phyloP scores from a whole-genome alignment of 1,140 invertebrate species.

The Popillia japonica region DNA sequence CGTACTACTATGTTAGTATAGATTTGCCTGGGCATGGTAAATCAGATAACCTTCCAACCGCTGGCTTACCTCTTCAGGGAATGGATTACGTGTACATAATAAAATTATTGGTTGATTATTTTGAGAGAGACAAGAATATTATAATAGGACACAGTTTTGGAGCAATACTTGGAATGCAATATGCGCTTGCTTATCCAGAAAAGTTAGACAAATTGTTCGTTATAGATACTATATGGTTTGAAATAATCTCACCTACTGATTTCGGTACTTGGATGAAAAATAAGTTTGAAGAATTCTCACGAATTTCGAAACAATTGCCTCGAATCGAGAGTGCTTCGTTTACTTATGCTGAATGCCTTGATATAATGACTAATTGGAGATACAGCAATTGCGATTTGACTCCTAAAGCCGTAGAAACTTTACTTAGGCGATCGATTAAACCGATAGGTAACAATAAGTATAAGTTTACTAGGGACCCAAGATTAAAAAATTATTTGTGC shows the following conservation, averaged over 20 bases:
- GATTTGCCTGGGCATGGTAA: conserved; percentile 77
- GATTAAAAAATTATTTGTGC: conserved; percentile 18
- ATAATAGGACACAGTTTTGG: conserved; percentile 39
- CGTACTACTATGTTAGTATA: conserved; percentile 70
- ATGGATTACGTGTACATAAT: conserved; percentile 30
- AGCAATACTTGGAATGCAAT: conserved; percentile 24
- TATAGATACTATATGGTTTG: conserved; percentile 26
- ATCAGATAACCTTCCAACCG: conserved; percentile 67
- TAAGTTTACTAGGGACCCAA: conserved; percentile 27
- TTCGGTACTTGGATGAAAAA: conserved; percentile 29
- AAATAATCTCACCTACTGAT: background rate
- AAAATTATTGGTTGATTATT: conserved; percentile 22
- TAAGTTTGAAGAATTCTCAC: conserved; percentile 24
- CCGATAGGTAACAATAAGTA: background rate
- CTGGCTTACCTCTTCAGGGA: conserved; percentile 15
- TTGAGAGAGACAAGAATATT: conserved; percentile 31
- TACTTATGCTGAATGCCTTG: background rate
- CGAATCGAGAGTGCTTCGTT: background rate
- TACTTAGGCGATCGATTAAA: conserved; percentile 6
- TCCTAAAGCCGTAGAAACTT: background rate
- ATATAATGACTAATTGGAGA: conserved; percentile 30
- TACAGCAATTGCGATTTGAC: conserved; percentile 6
- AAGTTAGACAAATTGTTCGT: conserved; percentile 30
- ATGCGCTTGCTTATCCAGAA: conserved; percentile 21
- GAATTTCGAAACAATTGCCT: background rate